Conservation (phyloP, 2,797 vertebrate genomes). For the Lithobates pipiens region DNA sequence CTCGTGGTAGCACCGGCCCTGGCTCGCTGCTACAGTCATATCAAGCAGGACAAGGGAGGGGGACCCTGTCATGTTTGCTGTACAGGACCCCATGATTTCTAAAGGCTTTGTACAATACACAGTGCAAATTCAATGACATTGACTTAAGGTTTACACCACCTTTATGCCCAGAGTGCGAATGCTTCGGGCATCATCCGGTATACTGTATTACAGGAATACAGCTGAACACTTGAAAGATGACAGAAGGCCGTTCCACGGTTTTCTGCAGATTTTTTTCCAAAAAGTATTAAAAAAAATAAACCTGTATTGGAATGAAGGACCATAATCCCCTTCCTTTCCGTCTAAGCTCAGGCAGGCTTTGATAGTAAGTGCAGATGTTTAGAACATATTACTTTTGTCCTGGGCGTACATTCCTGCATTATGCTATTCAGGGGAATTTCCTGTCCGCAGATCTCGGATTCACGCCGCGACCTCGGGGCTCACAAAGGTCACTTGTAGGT, state of each 20-base stretch:
- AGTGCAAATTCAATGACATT: no score
- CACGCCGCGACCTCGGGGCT: constrained; percentile 36
- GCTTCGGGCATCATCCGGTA: no score
- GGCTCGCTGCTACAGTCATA: no score
- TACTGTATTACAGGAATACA: no score
- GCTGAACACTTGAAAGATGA: background rate
- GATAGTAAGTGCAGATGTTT: constrained; percentile 48
- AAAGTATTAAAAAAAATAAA: constrained; percentile 34
- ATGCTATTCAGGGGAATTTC: constrained; percentile 45
- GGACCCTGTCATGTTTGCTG: no score
- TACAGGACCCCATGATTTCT: no score
- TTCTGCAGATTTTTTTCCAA: background rate
- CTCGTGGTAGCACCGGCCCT: no score
- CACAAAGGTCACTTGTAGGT: constrained; percentile 31
- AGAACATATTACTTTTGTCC: constrained; percentile 53
- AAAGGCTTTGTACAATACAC: no score
- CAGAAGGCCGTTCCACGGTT: background rate
- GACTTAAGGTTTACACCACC: no score
- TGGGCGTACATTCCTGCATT: constrained; percentile 52
- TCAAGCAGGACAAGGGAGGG: no score
- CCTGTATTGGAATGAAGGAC: constrained; percentile 5
- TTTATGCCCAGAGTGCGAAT: no score
- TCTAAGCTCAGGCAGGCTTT: constrained; percentile 32
- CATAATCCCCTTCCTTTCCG: constrained; percentile 32
- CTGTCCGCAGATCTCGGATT: constrained; percentile 35